Evolutionary conservation across 2,888 invertebrate species (phyloP).

Genomic region (Cantharis flavilabris): DNA sequence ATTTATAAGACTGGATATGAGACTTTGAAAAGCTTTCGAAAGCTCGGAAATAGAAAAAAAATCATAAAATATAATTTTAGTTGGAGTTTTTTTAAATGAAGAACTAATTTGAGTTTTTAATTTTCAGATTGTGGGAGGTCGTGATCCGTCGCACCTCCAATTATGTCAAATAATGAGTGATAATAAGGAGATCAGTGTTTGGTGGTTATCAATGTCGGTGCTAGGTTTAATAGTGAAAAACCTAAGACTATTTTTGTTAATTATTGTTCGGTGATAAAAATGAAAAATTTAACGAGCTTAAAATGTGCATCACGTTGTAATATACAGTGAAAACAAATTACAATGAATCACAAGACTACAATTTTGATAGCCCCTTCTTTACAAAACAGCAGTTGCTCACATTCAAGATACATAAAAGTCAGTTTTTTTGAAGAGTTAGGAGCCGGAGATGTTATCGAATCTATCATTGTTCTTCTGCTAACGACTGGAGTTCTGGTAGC

Average conservation of each 20-base stretch:
- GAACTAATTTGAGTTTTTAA: not conserved
- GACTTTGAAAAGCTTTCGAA: not conserved
- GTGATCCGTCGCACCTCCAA: not conserved
- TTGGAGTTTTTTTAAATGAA: too few relatives aligned
- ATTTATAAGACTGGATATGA: not conserved
- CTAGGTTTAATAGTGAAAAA: not conserved
- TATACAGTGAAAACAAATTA: constrained; percentile 8
- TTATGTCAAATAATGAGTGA: not conserved
- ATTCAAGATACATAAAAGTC: constrained; percentile 66
- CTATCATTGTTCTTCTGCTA: constrained; percentile 74
- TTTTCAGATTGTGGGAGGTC: not conserved
- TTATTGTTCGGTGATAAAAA: not conserved
- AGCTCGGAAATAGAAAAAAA: not conserved
- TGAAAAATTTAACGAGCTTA: not conserved
- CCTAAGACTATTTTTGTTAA: not conserved
- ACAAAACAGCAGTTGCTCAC: constrained; percentile 82
- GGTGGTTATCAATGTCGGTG: not conserved
- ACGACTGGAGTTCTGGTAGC: constrained; percentile 81
- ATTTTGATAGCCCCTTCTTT: constrained; percentile 79
- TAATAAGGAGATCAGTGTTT: not conserved
- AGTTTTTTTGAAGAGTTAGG: constrained; percentile 69
- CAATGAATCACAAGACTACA: constrained; percentile 63
- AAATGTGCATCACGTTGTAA: not conserved
- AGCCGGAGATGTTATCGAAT: constrained; percentile 75
- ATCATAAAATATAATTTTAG: too few relatives aligned